Evolutionary conservation across 2,888 invertebrate genomes (phyloP).

Genomic region (Helobdella robusta): DNA sequence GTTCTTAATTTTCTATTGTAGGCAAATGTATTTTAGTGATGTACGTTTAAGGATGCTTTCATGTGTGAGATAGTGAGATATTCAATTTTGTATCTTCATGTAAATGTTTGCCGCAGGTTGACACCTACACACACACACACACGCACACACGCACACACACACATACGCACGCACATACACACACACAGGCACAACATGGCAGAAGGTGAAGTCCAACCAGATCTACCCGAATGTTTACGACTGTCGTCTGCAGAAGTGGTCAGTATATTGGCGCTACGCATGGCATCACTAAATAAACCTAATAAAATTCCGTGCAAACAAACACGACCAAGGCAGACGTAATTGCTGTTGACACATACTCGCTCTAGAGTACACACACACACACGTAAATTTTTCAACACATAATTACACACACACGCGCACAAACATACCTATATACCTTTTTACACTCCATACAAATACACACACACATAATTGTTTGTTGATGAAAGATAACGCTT

Average conservation of each 20-base stretch:
- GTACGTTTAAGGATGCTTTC: too few relatives aligned
- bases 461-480: neutral
- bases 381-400: neutral
- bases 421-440: neutral
- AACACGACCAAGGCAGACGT: too few relatives aligned
- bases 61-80: too few relatives aligned
- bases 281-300: too few relatives aligned
- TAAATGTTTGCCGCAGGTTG: too few relatives aligned
- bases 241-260: slow-evolving; percentile 25
- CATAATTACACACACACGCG: neutral
- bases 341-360: too few relatives aligned
- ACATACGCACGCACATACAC: slow-evolving; percentile 3
- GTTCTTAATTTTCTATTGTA: too few relatives aligned
- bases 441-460: neutral
- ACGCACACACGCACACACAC: slow-evolving; percentile 3
- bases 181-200: slow-evolving; percentile 1
- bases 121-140: neutral
- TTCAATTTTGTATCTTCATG: too few relatives aligned
- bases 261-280: too few relatives aligned
- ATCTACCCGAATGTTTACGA: slow-evolving; percentile 25
- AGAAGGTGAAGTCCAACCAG: slow-evolving; percentile 19
- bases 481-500: too few relatives aligned
- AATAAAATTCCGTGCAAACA: too few relatives aligned
- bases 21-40: too few relatives aligned
- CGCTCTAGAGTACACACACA: neutral